Evolutionary conservation across 1,140 invertebrate genomes (phyloP).

Genomic region (Charaxes varanes): DNA sequence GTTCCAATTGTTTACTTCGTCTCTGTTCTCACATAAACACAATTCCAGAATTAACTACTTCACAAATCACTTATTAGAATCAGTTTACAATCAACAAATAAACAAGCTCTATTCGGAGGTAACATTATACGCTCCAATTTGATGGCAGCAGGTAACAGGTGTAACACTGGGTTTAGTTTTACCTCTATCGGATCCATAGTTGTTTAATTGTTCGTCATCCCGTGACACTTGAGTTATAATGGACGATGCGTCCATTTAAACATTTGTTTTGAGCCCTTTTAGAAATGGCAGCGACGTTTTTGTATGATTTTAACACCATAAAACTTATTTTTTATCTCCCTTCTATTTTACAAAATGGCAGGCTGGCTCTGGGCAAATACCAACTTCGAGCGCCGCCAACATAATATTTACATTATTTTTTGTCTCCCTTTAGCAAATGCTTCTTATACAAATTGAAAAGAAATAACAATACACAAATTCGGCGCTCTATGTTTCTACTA

Average conservation of each 20-base stretch:
- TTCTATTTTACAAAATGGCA: constrained; percentile 74
- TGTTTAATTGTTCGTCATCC: constrained; percentile 96
- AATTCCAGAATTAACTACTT: constrained; percentile 26
- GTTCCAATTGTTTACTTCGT: constrained; percentile 68
- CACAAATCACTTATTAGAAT: constrained; percentile 34
- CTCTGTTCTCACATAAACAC: constrained; percentile 34
- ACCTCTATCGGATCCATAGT: constrained; percentile 94
- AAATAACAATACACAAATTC: constrained; percentile 21
- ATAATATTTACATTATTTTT: constrained; percentile 29
- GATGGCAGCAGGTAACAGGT: constrained; percentile 73
- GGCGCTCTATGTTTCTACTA: constrained; percentile 34
- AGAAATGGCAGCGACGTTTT: constrained; percentile 68
- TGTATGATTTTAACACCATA: constrained; percentile 72
- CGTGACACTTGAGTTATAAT: constrained; percentile 97
- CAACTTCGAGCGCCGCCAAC: constrained; percentile 56
- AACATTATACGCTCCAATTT: constrained; percentile 71
- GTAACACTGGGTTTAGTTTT: constrained; percentile 76
- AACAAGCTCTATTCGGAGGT: constrained; percentile 47
- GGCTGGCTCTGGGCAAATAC: constrained; percentile 72
- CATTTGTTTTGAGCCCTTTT: constrained; percentile 72
- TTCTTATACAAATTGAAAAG: constrained; percentile 3
- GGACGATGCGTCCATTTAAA: constrained; percentile 96
- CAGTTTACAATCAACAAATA: constrained; percentile 44
- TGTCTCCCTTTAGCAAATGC: constrained; percentile 24
- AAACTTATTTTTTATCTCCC: constrained; percentile 75